Base-by-base conservation (phyloP, 2,113 vertebrate genomes). In the Oreochromis spilurus region DNA sequence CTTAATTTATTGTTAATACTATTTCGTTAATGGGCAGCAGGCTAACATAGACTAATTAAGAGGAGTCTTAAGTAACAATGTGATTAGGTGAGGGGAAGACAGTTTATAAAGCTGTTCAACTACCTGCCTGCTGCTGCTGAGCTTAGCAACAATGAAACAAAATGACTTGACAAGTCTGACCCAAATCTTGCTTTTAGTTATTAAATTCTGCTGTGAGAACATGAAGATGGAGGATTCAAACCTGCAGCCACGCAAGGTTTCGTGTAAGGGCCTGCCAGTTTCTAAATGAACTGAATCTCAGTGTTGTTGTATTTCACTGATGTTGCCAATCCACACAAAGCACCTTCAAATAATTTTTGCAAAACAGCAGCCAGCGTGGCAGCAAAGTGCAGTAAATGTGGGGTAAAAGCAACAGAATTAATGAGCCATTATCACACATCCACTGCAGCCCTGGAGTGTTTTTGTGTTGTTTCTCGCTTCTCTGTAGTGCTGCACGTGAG, bases 11-110 rank as follows among this genome's bases (percentile, higher is more conserved):
- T 52, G 29, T 52, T 34, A 31, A 12, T 34, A 77, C 45, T 52
- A 13, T 52, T 77, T 19, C 0, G 1, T 34, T 52, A 34, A 34
- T 52, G 26, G 26, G 72, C 26, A 52, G 45, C 45, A 0, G 26
- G 72, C 6, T n/a, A 77, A 50, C 24, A n/a, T 50, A 50, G 17
- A 52, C 26, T 34, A 77, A 52, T 77, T 77, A 34, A 52, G 10
- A 75, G 43, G 70, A 50, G 9, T 77, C 45, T 77, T 19, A 31
- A 4, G 6, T 77, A 19, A 52, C n/a, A 77, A 13, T n/a, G 7
- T n/a, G 45, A 77, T 77, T 34, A 34, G 6, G 9, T 34, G 26
- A 77, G 10, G 4, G 17, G 17, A n/a, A n/a, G 4, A n/a, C 6
- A 50, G 45, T 52, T 77, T 31, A 31, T 50, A 4, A 77, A 77